phyloP scores from a whole-genome alignment of 2,113 vertebrate genomes.

The Sterna hirundo region DNA sequence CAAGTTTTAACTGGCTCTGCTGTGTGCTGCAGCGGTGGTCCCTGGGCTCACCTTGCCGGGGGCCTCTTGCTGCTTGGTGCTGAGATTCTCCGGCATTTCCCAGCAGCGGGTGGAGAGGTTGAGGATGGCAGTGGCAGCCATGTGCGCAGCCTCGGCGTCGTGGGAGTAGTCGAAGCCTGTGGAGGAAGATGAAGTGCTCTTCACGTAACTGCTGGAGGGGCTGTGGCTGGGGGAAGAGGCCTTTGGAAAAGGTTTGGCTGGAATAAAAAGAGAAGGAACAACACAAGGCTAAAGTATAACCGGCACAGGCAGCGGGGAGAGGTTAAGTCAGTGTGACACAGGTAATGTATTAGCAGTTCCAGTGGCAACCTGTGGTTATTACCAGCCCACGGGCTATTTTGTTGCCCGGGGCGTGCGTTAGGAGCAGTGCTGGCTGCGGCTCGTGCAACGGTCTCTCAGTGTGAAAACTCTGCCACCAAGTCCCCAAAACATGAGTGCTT shows the following conservation, averaged over 20 bases:
- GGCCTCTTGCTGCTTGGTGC: constrained; percentile 87
- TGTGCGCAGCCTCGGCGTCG: constrained; percentile 95
- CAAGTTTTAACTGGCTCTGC: background rate
- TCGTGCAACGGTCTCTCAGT: background rate
- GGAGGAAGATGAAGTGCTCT: constrained; percentile 81
- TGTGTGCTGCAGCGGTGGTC: fast-evolving
- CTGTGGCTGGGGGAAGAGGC: constrained; percentile 85
- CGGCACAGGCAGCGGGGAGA: background rate
- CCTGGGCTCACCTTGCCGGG: constrained; percentile 79
- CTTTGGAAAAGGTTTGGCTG: constrained; percentile 90
- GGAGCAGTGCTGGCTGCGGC: background rate
- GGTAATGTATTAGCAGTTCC: background rate
- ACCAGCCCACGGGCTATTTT: background rate
- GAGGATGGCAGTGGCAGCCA: constrained; percentile 97
- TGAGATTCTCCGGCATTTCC: constrained; percentile 97
- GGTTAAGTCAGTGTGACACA: background rate
- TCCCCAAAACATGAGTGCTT: background rate
- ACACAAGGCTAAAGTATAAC: background rate
- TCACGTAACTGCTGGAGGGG: constrained; percentile 84
- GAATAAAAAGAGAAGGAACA: constrained; percentile 54
- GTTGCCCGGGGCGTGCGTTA: background rate
- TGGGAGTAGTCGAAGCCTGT: constrained; percentile 95
- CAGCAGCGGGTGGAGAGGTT: constrained; percentile 98
- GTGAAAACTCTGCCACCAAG: background rate
- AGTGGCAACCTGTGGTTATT: background rate